Percentiles rank a stretch among this genome's conserved stretches.
Evolutionary conservation across 2,797 vertebrate genomes (phyloP).

Genomic region (Halcyon badia): DNA sequence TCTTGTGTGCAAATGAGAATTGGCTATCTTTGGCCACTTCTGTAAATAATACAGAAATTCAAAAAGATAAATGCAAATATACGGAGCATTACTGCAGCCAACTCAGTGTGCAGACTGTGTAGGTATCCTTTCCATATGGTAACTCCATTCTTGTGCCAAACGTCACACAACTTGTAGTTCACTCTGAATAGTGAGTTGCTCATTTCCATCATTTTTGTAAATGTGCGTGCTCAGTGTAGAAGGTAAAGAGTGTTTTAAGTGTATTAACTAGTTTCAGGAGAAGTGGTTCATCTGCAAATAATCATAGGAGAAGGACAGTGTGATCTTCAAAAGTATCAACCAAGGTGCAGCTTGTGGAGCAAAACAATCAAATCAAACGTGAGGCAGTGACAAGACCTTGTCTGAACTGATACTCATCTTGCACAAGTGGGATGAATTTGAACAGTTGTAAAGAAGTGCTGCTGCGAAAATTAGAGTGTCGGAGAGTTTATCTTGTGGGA

Average conservation of each 20-base stretch:
- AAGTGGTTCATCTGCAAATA: background rate
- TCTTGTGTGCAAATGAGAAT: background rate
- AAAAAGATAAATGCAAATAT: background rate
- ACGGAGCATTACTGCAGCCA: background rate
- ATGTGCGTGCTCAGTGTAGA: background rate
- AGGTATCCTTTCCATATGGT: background rate
- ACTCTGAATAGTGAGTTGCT: background rate
- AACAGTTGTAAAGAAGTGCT: background rate
- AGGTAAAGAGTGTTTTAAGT: background rate
- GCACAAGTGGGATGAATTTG: background rate
- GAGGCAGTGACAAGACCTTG: background rate
- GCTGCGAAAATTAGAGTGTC: background rate
- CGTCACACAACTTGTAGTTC: background rate
- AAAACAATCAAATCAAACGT: background rate
- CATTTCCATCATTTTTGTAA: background rate
- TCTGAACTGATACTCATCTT: background rate
- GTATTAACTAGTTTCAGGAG: background rate
- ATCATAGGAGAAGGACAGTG: background rate
- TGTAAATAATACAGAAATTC: background rate
- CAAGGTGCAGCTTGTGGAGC: background rate
- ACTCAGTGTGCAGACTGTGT: background rate
- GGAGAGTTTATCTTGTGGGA: background rate
- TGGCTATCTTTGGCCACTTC: background rate
- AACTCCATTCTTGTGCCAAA: background rate
- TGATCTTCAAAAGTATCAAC: background rate